Evolutionary conservation across 1,140 invertebrate genomes (phyloP).

Genomic region (Hylyphantes graminicola): DNA sequence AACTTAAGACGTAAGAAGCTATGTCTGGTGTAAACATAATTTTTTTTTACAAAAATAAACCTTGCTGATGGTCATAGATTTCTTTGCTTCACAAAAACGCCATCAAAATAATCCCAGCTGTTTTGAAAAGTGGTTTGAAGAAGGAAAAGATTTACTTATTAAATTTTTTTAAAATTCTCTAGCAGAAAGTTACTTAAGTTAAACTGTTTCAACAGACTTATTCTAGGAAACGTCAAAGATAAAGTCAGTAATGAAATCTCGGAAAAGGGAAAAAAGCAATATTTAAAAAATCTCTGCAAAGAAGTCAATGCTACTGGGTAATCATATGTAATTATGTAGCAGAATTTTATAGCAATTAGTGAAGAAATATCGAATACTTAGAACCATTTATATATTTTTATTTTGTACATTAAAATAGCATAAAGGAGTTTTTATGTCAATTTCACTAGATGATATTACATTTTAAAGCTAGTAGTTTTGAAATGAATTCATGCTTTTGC

Average conservation of each 20-base stretch:
- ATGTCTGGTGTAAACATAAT: slow-evolving; percentile 37
- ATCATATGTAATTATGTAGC: too few relatives aligned
- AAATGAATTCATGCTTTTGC: too few relatives aligned
- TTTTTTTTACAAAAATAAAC: slow-evolving; percentile 37
- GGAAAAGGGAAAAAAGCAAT: not conserved
- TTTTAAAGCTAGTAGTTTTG: too few relatives aligned
- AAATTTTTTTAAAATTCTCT: not conserved
- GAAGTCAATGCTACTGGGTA: too few relatives aligned
- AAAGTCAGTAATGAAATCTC: too few relatives aligned
- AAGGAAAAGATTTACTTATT: not conserved
- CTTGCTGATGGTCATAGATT: slow-evolving; percentile 12
- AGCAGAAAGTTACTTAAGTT: not conserved
- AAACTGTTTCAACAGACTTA: not conserved
- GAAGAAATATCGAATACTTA: too few relatives aligned
- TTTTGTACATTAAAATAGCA: too few relatives aligned
- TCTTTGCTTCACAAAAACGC: slow-evolving; percentile 21
- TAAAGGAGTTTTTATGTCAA: too few relatives aligned
- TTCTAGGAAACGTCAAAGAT: not conserved
- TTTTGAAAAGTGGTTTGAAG: not conserved
- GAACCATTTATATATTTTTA: too few relatives aligned
- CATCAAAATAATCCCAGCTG: too few relatives aligned
- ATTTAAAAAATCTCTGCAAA: not conserved
- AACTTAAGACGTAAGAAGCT: slow-evolving; percentile 23
- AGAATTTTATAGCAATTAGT: too few relatives aligned
- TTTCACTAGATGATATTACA: too few relatives aligned